Conservation (phyloP, 2,113 vertebrate species). For the Tonatia bakeri region DNA sequence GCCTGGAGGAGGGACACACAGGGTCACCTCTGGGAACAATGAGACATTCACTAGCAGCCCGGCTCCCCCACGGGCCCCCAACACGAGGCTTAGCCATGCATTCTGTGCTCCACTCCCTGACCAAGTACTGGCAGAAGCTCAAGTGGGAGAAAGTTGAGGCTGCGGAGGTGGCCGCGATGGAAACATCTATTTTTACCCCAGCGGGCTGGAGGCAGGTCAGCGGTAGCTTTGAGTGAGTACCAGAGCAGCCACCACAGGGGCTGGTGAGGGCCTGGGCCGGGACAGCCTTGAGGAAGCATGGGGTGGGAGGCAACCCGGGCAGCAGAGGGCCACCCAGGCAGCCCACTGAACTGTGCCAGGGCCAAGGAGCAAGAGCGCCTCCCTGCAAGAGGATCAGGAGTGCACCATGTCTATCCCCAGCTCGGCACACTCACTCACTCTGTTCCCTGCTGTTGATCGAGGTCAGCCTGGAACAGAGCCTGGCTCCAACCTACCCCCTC, state of each 20-base stretch:
- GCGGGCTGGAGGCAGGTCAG: slow-evolving; percentile 54
- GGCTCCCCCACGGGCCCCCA: not conserved
- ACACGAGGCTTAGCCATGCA: not conserved
- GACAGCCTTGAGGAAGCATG: not conserved
- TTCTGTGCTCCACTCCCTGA: slow-evolving; percentile 25
- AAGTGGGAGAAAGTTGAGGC: slow-evolving; percentile 81
- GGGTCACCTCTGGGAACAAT: slow-evolving; percentile 70
- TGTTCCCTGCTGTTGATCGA: not conserved
- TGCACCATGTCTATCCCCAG: not conserved
- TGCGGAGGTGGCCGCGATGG: slow-evolving; percentile 57
- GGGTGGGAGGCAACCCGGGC: not conserved
- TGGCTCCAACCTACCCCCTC: too few species aligned
- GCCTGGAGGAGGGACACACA: not conserved
- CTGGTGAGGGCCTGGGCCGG: not conserved
- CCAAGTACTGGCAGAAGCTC: slow-evolving; percentile 71
- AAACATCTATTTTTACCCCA: slow-evolving; percentile 70
- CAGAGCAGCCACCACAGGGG: slow-evolving; percentile 29
- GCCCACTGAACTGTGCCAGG: not conserved
- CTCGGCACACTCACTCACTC: not conserved
- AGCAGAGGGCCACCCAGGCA: not conserved
- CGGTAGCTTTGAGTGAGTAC: slow-evolving; percentile 33
- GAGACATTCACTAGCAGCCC: slow-evolving; percentile 67
- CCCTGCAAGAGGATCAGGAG: not conserved
- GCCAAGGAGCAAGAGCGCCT: not conserved
- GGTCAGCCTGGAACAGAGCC: not conserved